Conservation (phyloP, 1,140 invertebrate genomes). For the Cotesia vestalis region DNA sequence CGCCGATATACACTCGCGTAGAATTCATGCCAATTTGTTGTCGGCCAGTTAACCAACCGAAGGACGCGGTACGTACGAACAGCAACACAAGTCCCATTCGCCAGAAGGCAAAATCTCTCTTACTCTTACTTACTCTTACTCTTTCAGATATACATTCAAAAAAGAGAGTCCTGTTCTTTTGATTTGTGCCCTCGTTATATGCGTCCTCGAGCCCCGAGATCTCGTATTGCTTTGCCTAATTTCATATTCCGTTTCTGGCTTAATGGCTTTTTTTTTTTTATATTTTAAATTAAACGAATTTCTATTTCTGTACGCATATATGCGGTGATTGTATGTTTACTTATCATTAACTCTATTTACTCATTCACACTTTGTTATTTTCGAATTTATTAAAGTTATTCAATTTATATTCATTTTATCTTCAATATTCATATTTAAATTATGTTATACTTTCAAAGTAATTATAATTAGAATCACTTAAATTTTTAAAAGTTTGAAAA, state of each 20-base stretch:
- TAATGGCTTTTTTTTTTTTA: background rate
- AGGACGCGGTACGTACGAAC: constrained; percentile 12
- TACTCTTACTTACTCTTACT: constrained; percentile 8
- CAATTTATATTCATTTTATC: too few species aligned
- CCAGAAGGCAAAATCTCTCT: constrained; percentile 29
- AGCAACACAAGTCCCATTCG: constrained; percentile 19
- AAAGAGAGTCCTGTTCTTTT: constrained; percentile 29
- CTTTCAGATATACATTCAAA: background rate
- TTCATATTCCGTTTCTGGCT: constrained; percentile 22
- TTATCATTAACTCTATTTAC: too few species aligned
- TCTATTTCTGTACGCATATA: too few species aligned
- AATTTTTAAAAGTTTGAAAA: too few species aligned
- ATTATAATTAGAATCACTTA: too few species aligned
- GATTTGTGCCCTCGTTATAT: constrained; percentile 58
- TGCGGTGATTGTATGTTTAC: too few species aligned
- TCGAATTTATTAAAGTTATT: too few species aligned
- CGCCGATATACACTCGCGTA: constrained; percentile 32
- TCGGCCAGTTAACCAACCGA: constrained; percentile 36
- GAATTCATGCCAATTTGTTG: constrained; percentile 64
- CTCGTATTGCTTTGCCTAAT: constrained; percentile 20
- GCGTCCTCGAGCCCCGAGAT: constrained; percentile 26
- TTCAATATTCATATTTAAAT: too few species aligned
- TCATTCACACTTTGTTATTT: too few species aligned
- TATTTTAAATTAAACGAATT: too few species aligned
- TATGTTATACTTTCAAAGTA: too few species aligned